Evolutionary conservation across 2,113 vertebrate genomes (phyloP), one percentile per base, ranked within the genome.

Genomic region (Grus americana): DNA sequence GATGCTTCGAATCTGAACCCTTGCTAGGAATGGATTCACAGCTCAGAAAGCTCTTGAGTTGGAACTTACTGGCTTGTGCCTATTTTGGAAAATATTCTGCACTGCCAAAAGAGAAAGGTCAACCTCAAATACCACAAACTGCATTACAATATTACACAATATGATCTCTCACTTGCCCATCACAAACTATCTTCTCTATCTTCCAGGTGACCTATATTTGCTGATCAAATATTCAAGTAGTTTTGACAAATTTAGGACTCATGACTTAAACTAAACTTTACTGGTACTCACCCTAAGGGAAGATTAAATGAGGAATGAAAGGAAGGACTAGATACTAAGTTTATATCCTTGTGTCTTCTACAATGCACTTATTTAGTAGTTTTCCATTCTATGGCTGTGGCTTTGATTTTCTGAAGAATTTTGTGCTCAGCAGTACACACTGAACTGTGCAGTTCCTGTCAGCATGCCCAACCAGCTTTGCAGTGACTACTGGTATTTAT

Each of bases 81-180:
- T 81, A 14, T 61, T 92, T 91, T 50, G 70, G 61, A 91, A 95
- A 92, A 91, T 79, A 83, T 49, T 87, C 40, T 62, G 47, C 70
- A 49, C 18, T 89, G 61, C 76, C 75, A 86, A 76, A 91, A 95
- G 24, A 89, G 44, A 92, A 95, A 92, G 68, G 70, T 79, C 78
- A 95, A 36, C 38, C 47, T 79, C 66, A 95, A 90, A 85, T 88
- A 92, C 62, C 66, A 76, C 10, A 2, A 82, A 75, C 52, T 75
- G 20, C 30, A 44, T 26, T 40, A 78, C 15, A 87, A 20, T 34
- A 62, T 67, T 78, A 81, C 10, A 81, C 7, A 36, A 30, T 34
- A 59, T 36, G 17, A 71, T 30, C 47, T 74, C 70, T 58, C 61
- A 54, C 50, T 66, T 80, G 38, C 47, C n/a, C 30, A 74, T 66